Conservation (phyloP, 2,797 vertebrate species). For the Ara ararauna region DNA sequence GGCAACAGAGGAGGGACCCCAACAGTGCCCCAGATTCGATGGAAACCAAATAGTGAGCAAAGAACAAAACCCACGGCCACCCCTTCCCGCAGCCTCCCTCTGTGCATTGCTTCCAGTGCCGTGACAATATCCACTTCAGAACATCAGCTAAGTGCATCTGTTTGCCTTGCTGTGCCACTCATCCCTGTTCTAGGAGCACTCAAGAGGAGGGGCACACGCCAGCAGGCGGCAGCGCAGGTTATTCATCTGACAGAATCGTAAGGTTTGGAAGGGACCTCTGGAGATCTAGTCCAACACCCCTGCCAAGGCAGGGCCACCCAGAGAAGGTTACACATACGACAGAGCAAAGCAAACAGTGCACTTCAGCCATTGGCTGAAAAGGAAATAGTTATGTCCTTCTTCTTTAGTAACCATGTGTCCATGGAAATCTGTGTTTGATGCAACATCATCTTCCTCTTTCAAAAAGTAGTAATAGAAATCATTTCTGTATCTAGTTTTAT, state of each 20-base stretch:
- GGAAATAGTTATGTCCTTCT: neutral
- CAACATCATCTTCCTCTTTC: neutral
- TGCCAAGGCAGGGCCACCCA: neutral
- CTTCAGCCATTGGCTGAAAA: too few species aligned
- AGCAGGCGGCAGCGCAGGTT: neutral
- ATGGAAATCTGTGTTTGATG: neutral
- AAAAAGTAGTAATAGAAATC: neutral
- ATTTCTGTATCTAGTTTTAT: neutral
- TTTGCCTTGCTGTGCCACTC: neutral
- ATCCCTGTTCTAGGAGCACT: too few species aligned
- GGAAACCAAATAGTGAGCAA: neutral
- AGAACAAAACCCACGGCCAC: neutral
- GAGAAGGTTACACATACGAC: too few species aligned
- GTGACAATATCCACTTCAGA: too few species aligned
- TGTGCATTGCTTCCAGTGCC: too few species aligned
- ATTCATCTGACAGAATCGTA: too few species aligned
- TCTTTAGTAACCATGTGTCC: neutral
- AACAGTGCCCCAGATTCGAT: rapidly evolving
- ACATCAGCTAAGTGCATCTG: neutral
- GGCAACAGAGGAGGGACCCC: neutral
- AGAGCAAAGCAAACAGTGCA: too few species aligned
- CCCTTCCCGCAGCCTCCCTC: neutral
- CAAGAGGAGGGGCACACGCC: neutral
- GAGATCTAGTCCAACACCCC: neutral
- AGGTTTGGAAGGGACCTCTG: too few species aligned